Base-by-base conservation (phyloP, 2,113 vertebrate species). In the Saguinus imperator region DNA sequence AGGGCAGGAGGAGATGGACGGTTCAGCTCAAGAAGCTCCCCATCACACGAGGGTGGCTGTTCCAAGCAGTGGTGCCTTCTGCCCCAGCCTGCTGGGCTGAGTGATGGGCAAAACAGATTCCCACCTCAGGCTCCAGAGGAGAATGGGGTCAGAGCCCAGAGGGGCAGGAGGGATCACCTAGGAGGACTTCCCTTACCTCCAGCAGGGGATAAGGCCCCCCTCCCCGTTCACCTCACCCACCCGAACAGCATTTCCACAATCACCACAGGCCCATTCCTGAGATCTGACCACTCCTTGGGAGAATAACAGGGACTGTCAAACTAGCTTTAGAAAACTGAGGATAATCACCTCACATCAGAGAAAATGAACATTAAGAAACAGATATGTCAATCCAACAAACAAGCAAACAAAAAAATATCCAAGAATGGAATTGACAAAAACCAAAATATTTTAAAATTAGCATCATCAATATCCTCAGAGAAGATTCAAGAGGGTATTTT, bases 271-370 rank as follows among this genome's bases (percentile, higher is more conserved):
- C 27, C 16, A 12, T 37, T 20, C 45, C 40, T 29, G 10, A 6
- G 4, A 2, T 0, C 3, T 0, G 57, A 66, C n/a, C 9, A 75
- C 57, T 14, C 50, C 21, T 4, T 29, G 76, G 55, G 16, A n/a
- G 12, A 48, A 79, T 14, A 61, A 5, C 55, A 61, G 35, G 27
- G 20, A 29, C 5, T 13, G 1, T 8, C 17, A 21, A 17, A 6
- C 10, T 27, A 27, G 14, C 32, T n/a, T 40, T 3, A 14, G 70
- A 43, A n/a, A 50, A 52, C 4, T 37, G 50, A 23, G 43, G 32
- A 17, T 57, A 27, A 8, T 16, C 0, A 1, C 23, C 73, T 6
- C 11, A 35, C 3, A 0, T 0, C 37, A 0, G 6, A 66, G 27
- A 29, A 35, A 66, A 23, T 5, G 32, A 66, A 27, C 17, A 13